Base-by-base conservation (phyloP, 2,113 vertebrate genomes). In the Dipodomys spectabilis region DNA sequence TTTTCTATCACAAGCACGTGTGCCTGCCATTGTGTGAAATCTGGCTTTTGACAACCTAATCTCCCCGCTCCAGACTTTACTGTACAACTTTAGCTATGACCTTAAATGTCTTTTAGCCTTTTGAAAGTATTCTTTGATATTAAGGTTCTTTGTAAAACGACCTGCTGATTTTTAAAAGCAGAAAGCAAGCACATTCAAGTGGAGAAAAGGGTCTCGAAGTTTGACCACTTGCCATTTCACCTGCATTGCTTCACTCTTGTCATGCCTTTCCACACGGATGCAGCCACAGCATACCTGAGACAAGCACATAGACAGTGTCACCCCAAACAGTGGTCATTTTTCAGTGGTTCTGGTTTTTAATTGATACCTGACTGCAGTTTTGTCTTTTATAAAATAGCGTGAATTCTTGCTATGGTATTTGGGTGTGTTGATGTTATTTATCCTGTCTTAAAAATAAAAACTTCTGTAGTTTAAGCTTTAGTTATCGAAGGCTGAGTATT, bases 401-500 rank as follows among this genome's bases (percentile, higher is more conserved):
- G 80, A 90, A 53, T 15, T 87, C 67, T 90, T 75, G 80, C 65
- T 44, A 32, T 93, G 82, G 71, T 32, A 45, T 93, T 92, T 89
- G 68, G 69, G 62, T 86, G 53, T 90, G 39, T 92, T 67, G 74
- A 57, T 92, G 67, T 45, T 86, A 49, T 93, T 95, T 87, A 35
- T 92, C 94, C 96, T 80, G 49, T 94, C 71, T 95, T 92, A 82
- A 89, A 80, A 97, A 95, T 96, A 96, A 97, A 96, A 57, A 62
- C 27, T 96, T 96, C 93, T 75, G 92, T 91, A 84, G 88, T 97
- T 77, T 95, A 86, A 95, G 16, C 60, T 86, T 67, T 53, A 73
- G 30, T 86, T 90, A 27, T 95, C 67, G 82, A 81, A 90, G 68
- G 9, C 12, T 49, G 49, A 49, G 9, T 49, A 11, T 49, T 49